Base-by-base conservation (phyloP, 2,797 vertebrate genomes). In the Caiman crocodilus region DNA sequence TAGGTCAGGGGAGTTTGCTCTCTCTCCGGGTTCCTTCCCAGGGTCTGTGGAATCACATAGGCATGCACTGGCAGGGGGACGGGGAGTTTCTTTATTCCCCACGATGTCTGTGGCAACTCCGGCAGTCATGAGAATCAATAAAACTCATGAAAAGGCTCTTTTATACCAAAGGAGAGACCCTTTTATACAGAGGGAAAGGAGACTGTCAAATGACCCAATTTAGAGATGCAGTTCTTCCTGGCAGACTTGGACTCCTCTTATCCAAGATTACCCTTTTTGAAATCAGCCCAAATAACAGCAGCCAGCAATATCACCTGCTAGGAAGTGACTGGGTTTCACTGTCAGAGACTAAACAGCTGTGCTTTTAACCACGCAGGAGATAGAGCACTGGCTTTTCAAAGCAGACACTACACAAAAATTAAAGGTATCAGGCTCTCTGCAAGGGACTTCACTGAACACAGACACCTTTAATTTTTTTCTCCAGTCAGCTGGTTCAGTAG, bases 241-340 rank as follows among this genome's bases (percentile, higher is more conserved):
- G 94, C 94, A 84, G 91, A 95, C 92, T 96, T 97, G 96, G 92
- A 96, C 95, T 96, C 94, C 92, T 97, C 88, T 97, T 87, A 97
- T 96, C 96, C 96, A 93, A 90, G 91, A 94, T 96, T 83, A 96
- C 90, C 89, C 90, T 93, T 95, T 95, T 87, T 0, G 80, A 94
- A 65, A 56, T 21, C 74, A 64, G 5, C 81, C 35, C 58, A n/a
- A 73, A 71, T 55, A 60, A 79, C 80, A 81, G 84, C 2, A 0
- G 21, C 57, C 71, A 87, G 93, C 76, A 65, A 56, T 76, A 87
- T 58, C 67, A 64, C 63, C 93, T 64, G 84, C 92, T 92, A 91
- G 93, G 75, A 84, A 2, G 42, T 73, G 76, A 78, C 82, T 82
- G n/a, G 0, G 0, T 76, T 84, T 82, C 86, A 75, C 75, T 86